A percentile compares a stretch with the other conserved stretches of the same genome.
phyloP scores from a whole-genome alignment of 1,140 invertebrate genomes.

The Elymnias hypermnestra region DNA sequence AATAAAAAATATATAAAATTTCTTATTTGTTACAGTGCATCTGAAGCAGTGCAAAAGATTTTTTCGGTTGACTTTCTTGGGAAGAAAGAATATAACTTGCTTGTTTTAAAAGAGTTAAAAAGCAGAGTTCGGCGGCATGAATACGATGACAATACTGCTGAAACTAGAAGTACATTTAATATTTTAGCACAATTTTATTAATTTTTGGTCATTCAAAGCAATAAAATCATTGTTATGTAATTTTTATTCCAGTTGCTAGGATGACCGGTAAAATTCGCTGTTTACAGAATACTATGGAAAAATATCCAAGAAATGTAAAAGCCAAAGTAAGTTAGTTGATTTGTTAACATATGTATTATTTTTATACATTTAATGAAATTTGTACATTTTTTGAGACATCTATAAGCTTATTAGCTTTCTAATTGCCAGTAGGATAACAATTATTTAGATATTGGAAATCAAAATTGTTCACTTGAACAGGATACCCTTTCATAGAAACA shows the following conservation, averaged over 20 bases:
- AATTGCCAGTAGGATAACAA: too few species aligned
- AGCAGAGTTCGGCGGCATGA: conserved; percentile 76
- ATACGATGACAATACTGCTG: conserved; percentile 76
- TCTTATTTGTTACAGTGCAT: conserved; percentile 72
- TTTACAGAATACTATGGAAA: conserved; percentile 73
- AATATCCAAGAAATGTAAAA: conserved; percentile 72
- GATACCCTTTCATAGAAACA: too few species aligned
- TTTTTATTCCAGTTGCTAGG: conserved; percentile 71
- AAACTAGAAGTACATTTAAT: conserved; percentile 73
- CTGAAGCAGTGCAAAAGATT: conserved; percentile 78
- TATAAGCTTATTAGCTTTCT: too few species aligned
- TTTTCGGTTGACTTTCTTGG: conserved; percentile 79
- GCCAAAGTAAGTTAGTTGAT: conserved; percentile 71
- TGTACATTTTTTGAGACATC: background rate
- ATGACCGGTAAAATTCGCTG: conserved; percentile 77
- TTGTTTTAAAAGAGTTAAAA: conserved; percentile 65
- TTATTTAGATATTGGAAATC: too few species aligned
- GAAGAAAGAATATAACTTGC: conserved; percentile 54
- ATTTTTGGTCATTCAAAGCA: too few species aligned
- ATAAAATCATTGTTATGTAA: too few species aligned
- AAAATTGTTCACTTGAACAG: too few species aligned
- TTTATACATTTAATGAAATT: background rate
- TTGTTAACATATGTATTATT: too few species aligned
- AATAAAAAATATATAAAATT: too few species aligned
- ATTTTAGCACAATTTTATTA: too few species aligned